Percentiles rank a stretch among this genome's conserved stretches.
These are phyloP conservation scores for Pecten maximus DNA, from an alignment of 2,888 invertebrate species.

Conservation along the genomic window DNA sequence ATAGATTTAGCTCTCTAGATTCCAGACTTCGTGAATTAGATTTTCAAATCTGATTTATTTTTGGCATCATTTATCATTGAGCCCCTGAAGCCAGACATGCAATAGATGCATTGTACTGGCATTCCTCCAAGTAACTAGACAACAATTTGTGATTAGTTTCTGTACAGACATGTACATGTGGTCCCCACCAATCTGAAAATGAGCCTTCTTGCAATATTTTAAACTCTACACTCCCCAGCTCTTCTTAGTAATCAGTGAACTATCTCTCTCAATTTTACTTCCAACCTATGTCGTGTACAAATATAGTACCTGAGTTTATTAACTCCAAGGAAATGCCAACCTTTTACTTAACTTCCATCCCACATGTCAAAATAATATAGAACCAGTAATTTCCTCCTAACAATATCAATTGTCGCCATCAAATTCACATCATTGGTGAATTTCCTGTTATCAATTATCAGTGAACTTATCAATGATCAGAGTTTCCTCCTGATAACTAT, in stretches of 20 bases:
- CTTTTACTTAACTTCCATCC: too few species aligned
- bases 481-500: too few species aligned
- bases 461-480: too few species aligned
- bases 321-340: too few species aligned
- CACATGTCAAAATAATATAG: too few species aligned
- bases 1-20: neutral
- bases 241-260: neutral
- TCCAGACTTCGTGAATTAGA: neutral
- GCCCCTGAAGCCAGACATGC: neutral
- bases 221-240: neutral
- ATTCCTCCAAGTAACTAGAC: neutral
- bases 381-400: too few species aligned
- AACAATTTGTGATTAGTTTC: neutral
- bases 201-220: neutral
- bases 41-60: conserved; percentile 11
- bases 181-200: neutral
- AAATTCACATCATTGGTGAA: too few species aligned
- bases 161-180: neutral
- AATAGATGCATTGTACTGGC: neutral
- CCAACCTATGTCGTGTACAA: too few species aligned
- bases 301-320: too few species aligned
- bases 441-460: neutral
- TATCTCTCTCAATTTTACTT: neutral
- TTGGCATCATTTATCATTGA: conserved; percentile 8
- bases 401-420: too few species aligned